Conservation (phyloP, 2,113 vertebrate species). For the Oplegnathus fasciatus region DNA sequence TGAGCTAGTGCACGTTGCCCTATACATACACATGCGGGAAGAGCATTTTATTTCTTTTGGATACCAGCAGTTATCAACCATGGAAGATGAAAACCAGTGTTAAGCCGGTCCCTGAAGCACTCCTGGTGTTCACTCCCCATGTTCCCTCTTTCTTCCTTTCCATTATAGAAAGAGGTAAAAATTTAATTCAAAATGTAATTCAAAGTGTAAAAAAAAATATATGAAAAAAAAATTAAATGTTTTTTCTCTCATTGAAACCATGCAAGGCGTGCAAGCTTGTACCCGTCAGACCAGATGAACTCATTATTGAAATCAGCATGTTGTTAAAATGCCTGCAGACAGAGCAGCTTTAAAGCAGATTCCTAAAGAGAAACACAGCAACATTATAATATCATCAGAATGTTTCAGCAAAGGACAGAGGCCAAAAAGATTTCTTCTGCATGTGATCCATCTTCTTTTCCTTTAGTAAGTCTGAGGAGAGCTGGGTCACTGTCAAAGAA, state of each 20-base stretch:
- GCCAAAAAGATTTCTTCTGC: not conserved
- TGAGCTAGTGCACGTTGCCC: not conserved
- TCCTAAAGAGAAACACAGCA: slow-evolving; percentile 20
- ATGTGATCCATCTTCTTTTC: not conserved
- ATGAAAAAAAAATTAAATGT: slow-evolving; percentile 1
- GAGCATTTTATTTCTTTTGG: not conserved
- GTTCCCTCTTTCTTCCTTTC: not conserved
- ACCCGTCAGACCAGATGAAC: slow-evolving; percentile 31
- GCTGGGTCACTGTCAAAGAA: not conserved
- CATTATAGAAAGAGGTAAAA: not conserved
- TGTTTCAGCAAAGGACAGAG: slow-evolving; percentile 1
- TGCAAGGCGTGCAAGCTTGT: slow-evolving; percentile 10
- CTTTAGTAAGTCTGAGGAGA: not conserved
- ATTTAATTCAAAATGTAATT: not conserved
- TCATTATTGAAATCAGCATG: slow-evolving; percentile 68
- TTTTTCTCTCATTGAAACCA: slow-evolving; percentile 14
- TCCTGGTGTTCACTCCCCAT: not conserved
- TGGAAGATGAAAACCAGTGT: not conserved
- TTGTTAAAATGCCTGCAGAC: slow-evolving; percentile 54
- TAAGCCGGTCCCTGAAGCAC: not conserved
- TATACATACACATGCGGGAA: not conserved
- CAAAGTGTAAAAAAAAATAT: not conserved
- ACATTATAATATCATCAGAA: not conserved
- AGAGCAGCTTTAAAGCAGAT: slow-evolving; percentile 31
- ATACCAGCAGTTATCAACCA: not conserved